phyloP scores from a whole-genome alignment of 2,797 vertebrate genomes.

The Rhinatrema bivittatum region DNA sequence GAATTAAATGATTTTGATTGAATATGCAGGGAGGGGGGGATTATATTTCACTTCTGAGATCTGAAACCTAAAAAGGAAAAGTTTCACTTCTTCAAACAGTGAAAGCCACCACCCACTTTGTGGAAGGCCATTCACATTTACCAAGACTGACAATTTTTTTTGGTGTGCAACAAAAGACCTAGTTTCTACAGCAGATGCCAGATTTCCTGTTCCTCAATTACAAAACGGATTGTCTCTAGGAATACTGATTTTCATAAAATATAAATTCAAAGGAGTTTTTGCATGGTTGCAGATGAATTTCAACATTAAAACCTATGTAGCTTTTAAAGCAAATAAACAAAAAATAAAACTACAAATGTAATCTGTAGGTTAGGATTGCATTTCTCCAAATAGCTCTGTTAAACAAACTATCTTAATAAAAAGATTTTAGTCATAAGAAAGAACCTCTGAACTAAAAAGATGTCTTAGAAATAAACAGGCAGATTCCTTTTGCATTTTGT shows the following conservation, averaged over 20 bases:
- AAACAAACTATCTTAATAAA: neutral
- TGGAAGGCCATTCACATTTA: conserved; percentile 58
- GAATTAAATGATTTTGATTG: conserved; percentile 63
- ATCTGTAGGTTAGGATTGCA: neutral
- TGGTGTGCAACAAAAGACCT: conserved; percentile 61
- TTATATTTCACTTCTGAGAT: conserved; percentile 67
- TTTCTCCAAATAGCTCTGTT: neutral
- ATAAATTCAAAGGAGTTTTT: too few relatives aligned
- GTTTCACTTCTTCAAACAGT: conserved; percentile 61
- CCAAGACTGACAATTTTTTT: conserved; percentile 68
- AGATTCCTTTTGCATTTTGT: neutral
- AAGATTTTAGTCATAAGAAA: accelerated
- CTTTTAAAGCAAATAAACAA: neutral
- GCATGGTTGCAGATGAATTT: neutral
- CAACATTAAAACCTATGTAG: conserved; percentile 2
- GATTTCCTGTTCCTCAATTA: conserved; percentile 68
- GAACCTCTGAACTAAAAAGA: neutral
- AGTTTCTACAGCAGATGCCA: conserved; percentile 70
- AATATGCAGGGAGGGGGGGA: conserved; percentile 57
- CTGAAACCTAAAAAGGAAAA: conserved; percentile 59
- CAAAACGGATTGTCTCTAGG: conserved; percentile 54
- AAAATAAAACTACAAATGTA: conserved; percentile 1
- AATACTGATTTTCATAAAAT: conserved; percentile 43
- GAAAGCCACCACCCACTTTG: conserved; percentile 56
- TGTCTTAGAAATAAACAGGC: neutral